These are phyloP conservation scores for Opisthocomus hoazin DNA, from an alignment of 2,113 vertebrate species.

Conservation along the genomic window DNA sequence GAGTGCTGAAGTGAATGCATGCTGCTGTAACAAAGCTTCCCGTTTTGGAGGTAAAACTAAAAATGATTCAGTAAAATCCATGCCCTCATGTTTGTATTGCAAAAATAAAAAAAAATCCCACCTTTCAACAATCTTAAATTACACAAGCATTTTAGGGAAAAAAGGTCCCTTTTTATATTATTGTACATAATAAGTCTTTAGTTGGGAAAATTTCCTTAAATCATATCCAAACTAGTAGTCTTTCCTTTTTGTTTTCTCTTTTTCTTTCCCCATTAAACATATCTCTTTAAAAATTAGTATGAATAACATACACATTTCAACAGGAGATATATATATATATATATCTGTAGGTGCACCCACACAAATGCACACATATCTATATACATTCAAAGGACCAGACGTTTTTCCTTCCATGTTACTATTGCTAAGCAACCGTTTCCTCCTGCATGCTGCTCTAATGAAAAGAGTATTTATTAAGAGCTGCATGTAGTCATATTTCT, in stretches of 20 bases:
- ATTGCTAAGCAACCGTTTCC: not conserved
- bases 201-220: not conserved
- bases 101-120: not conserved
- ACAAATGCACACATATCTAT: not conserved
- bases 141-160: not conserved
- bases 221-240: not conserved
- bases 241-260: not conserved
- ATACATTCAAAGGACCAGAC: not conserved
- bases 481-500: not conserved
- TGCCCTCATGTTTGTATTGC: not conserved
- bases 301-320: not conserved
- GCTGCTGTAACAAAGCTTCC: not conserved
- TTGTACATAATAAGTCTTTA: not conserved
- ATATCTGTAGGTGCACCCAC: not conserved
- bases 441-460: not conserved
- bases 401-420: not conserved
- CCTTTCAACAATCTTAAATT: not conserved
- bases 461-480: not conserved
- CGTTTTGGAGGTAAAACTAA: not conserved
- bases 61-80: not conserved
- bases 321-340: fast-evolving
- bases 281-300: not conserved
- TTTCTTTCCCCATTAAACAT: not conserved
- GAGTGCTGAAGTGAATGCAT: not conserved
- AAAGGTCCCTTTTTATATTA: not conserved